Evolutionary conservation across 2,113 vertebrate genomes (phyloP), one percentile per base, ranked within the genome.

Genomic region (Stictonetta naevosa): DNA sequence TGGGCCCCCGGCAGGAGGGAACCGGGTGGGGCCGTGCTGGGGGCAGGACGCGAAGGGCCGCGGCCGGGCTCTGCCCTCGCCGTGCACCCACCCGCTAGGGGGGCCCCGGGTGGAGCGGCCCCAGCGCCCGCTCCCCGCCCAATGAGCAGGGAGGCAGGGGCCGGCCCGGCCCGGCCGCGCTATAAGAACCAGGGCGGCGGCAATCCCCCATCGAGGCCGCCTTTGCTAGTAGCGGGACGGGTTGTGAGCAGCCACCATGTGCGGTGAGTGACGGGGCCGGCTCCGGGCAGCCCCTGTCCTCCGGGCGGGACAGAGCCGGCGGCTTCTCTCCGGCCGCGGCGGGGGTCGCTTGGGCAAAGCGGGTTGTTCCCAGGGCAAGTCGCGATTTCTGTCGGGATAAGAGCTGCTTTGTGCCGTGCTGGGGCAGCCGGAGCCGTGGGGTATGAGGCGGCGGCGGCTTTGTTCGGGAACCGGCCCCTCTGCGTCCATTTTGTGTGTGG

Each of bases 221-320:
- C 11, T 1, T 19, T 12, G 11, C 34, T 48, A 22, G 18, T 46
- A 58, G 73, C 26, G 48, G 52, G 31, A 33, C 33, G 68, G 73
- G 29, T 2, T 8, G 71, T 3, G 78, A 1, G 68, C 36, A 2
- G 92, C 62, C 13, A 83, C 48, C 93, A 97, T 97, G 97, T 97
- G 97, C 78, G 97, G 97, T 97, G 96, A 97, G 97, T 89, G 90
- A 36, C 22, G 74, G 71, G 8, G 28, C 19, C 25, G 38, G 33
- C 36, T 10, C 11, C 29, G 29, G 74, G 60, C n/a, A 16, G 79
- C n/a, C 40, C 29, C 13, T 10, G 17, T 7, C 6, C 10, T 15
- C 4, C 7, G 11, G 40, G 46, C 3, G n/a, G 31, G 13, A 26
- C 7, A 48, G 50, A 20, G 34, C 78, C 1, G 36, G 33, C 29